Evolutionary conservation across 2,113 vertebrate genomes (phyloP), one percentile per base, ranked within the genome.

Genomic region (Tiliqua scincoides): DNA sequence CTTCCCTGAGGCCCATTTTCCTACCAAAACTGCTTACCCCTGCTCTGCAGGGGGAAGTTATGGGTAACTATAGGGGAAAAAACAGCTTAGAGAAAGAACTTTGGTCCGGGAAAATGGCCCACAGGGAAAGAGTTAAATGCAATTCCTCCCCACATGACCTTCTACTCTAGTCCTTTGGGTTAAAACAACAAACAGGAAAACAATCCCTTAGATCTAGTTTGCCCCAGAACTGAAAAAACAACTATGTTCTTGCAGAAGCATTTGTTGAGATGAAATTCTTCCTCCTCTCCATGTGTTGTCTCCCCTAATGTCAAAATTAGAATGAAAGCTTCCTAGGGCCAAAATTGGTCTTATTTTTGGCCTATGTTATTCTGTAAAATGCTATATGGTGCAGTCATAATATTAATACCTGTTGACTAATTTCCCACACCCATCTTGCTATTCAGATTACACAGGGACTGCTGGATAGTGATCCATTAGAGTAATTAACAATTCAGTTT

Each of bases 401-500:
- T 18, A 57, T 10, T 2, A 17, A 61, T 27, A 8, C 70, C 54
- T 61, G 35, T 25, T 10, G 14, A 35, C 67, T 61, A 35, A 3
- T 78, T 72, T 15, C 15, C 35, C 32, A 35, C 48, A 52, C 57
- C 40, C 12, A 82, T 67, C 37, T 48, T 48, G 43, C 43, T 67
- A 54, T 20, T 8, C 30, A 37, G 4, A 8, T 8, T 10, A 7
- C 14, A n/a, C 11, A 25, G 67, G 40, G 0, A 0, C 12, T 63
- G 23, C 40, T 8, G 4, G 30, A 21, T 40, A 52, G 65, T 48
- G 14, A 9, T 30, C 9, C 57, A 59, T 48, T 11, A 6, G 35
- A 17, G 6, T 30, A n/a, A 30, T 79, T 40, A 18, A 12, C 0
- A 12, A 0, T 40, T 0, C 54, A 0, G 0, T 18, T 67, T 67